Percentiles rank a stretch among this genome's conserved stretches.
phyloP scores from a whole-genome alignment of 37 sponge, comb jelly and placozoan genomes.

The Ianthella basta region DNA sequence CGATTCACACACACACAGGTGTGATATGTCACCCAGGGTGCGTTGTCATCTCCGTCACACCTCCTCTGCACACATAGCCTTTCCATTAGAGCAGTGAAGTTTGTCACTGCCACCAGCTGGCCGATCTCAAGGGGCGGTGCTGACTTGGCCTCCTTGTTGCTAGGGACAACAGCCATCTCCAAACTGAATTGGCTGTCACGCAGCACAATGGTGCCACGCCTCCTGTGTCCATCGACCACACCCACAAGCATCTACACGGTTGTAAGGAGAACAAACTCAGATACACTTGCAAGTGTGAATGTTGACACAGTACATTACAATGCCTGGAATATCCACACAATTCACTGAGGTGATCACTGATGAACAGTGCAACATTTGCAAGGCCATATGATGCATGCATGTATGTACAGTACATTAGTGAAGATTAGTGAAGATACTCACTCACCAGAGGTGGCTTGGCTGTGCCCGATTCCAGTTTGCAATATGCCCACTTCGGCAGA shows the following conservation, averaged over 20 bases:
- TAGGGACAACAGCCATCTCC: neutral
- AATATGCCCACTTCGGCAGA: neutral
- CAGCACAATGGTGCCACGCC: neutral
- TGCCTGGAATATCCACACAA: too few species aligned
- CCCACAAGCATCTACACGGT: neutral
- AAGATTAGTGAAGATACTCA: too few species aligned
- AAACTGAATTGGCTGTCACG: neutral
- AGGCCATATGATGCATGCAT: neutral
- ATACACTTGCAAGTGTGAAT: too few species aligned
- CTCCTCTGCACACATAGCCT: neutral
- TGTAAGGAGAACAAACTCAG: neutral
- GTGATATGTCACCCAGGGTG: neutral
- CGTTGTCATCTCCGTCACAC: too few species aligned
- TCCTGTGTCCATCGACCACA: constrained; percentile 3
- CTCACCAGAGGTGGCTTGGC: constrained; percentile 13
- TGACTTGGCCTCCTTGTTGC: neutral
- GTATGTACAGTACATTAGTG: too few species aligned
- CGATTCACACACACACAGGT: constrained; percentile 13
- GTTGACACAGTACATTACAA: too few species aligned
- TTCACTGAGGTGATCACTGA: too few species aligned
- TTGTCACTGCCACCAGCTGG: neutral
- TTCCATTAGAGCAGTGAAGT: neutral
- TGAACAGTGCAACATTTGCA: too few species aligned
- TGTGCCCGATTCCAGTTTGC: neutral
- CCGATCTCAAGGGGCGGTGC: neutral